Percentiles rank a stretch among this genome's conserved stretches.
Evolutionary conservation across 2,113 vertebrate species (phyloP).

Genomic region (Phyllopteryx taeniolatus): DNA sequence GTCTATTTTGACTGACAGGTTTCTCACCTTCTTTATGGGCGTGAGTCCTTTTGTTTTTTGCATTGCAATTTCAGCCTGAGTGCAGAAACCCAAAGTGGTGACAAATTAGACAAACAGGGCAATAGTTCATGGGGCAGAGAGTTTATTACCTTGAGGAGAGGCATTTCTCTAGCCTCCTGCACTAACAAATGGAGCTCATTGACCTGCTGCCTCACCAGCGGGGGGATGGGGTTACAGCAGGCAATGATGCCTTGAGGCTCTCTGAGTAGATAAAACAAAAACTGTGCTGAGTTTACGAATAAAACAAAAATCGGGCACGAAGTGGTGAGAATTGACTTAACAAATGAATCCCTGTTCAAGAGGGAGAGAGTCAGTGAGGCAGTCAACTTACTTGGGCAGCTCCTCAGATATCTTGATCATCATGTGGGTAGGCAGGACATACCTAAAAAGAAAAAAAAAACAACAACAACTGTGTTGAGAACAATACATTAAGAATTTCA

Average conservation of each 20-base stretch:
- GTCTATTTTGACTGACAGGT: background rate
- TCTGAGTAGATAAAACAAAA: conserved; percentile 61
- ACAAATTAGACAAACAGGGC: background rate
- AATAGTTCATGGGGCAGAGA: background rate
- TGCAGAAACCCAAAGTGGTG: conserved; percentile 3
- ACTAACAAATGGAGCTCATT: conserved; percentile 89
- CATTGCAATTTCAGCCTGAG: conserved; percentile 64
- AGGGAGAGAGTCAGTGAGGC: conserved; percentile 7
- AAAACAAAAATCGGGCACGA: conserved; percentile 5
- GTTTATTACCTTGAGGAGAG: conserved; percentile 85
- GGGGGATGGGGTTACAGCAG: conserved; percentile 91
- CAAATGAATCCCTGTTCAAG: background rate
- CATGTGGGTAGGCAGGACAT: conserved; percentile 94
- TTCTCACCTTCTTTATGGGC: conserved; percentile 69
- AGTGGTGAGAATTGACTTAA: background rate
- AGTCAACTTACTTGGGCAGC: conserved; percentile 86
- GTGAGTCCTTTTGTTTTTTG: conserved; percentile 68
- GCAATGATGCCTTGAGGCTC: conserved; percentile 92
- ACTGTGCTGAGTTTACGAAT: conserved; percentile 9
- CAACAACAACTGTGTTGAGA: background rate
- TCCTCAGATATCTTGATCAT: conserved; percentile 90
- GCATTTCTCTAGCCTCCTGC: conserved; percentile 89
- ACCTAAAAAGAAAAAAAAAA: conserved; percentile 71
- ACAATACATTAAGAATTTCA: background rate
- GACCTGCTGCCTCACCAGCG: conserved; percentile 89